These are phyloP conservation scores for Cichladusa arquata DNA, from an alignment of 2,113 vertebrate genomes.

Conservation along the genomic window DNA sequence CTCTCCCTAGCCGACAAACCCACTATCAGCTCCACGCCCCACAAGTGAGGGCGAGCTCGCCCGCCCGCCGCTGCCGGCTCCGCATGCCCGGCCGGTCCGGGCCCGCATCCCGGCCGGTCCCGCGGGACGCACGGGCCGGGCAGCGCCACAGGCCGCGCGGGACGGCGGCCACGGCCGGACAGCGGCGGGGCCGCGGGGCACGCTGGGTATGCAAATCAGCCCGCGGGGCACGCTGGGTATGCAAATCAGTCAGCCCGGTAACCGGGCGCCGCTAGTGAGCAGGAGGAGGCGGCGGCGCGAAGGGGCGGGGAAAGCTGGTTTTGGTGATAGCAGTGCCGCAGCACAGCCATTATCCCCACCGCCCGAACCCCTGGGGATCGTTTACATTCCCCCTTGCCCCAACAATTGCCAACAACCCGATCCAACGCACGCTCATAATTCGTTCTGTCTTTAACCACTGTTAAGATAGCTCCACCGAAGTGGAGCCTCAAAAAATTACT, in stretches of 20 bases:
- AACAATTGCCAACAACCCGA: accelerated
- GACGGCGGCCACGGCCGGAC: neutral
- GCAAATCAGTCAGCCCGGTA: neutral
- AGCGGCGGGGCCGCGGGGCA: neutral
- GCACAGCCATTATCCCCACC: accelerated
- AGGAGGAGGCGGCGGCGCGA: neutral
- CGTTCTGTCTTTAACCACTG: accelerated
- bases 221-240: neutral
- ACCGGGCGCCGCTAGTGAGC: accelerated
- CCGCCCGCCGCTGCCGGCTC: accelerated
- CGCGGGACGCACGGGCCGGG: accelerated
- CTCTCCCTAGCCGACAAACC: accelerated
- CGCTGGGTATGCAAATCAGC: neutral
- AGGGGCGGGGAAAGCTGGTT: accelerated
- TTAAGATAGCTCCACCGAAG: accelerated
- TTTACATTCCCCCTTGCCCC: accelerated
- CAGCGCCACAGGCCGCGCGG: neutral
- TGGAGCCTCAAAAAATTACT: neutral
- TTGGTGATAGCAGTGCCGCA: accelerated
- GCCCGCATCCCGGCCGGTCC: accelerated
- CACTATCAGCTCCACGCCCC: accelerated
- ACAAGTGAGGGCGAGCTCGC: accelerated
- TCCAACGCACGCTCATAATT: too few relatives aligned
- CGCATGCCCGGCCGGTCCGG: too few relatives aligned
- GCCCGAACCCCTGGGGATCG: accelerated